phyloP scores from a whole-genome alignment of 1,140 invertebrate genomes.

The Dendroctonus valens region DNA sequence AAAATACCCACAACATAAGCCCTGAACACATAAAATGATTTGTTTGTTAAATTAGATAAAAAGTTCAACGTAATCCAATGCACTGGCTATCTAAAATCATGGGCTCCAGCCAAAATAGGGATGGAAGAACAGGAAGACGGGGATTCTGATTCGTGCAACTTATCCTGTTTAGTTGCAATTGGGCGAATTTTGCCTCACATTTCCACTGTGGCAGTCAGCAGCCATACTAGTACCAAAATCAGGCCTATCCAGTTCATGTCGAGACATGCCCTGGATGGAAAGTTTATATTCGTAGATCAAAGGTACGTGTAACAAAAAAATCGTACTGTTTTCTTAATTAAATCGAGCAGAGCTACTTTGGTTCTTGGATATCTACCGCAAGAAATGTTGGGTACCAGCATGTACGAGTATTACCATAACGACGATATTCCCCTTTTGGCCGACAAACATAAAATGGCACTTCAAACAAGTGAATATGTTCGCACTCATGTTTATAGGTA shows the following conservation, averaged over 20 bases:
- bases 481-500: conserved; percentile 69
- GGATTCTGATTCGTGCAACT: conserved; percentile 71
- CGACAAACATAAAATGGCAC: conserved; percentile 79
- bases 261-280: conserved; percentile 90
- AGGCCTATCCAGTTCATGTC: conserved; percentile 72
- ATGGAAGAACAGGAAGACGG: conserved; percentile 66
- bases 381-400: conserved; percentile 86
- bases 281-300: conserved; percentile 97
- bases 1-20: not conserved
- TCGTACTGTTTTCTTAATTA: too few relatives aligned
- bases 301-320: conserved; percentile 43
- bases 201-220: conserved; percentile 48
- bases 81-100: conserved; percentile 90
- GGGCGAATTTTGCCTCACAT: conserved; percentile 68
- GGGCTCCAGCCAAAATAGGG: conserved; percentile 77
- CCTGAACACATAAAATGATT: not conserved
- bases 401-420: conserved; percentile 90
- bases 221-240: conserved; percentile 50
- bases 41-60: conserved; percentile 56
- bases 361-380: conserved; percentile 89
- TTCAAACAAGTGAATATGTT: conserved; percentile 64
- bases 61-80: conserved; percentile 83
- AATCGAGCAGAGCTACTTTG: conserved; percentile 69
- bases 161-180: conserved; percentile 83
- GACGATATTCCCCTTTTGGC: conserved; percentile 80